Evolutionary conservation across 2,797 vertebrate genomes (phyloP).

Genomic region (Triplophysa yarkandensis): DNA sequence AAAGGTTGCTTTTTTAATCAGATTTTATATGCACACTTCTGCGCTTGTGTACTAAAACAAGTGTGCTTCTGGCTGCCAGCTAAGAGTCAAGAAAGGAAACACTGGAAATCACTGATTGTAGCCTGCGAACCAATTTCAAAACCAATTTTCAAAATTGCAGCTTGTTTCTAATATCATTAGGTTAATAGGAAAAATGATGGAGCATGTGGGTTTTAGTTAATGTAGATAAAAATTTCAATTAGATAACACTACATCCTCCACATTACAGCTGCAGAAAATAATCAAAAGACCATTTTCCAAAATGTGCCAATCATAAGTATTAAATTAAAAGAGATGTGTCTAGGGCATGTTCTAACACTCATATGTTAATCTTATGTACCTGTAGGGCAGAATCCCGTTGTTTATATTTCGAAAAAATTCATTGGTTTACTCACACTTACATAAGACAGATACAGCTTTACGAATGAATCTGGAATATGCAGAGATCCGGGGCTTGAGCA

Average conservation of each 20-base stretch:
- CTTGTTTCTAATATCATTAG: constrained; percentile 18
- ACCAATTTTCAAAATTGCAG: not conserved
- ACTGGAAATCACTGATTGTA: not conserved
- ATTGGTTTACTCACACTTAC: too few relatives aligned
- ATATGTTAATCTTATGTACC: too few relatives aligned
- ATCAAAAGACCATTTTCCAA: too few relatives aligned
- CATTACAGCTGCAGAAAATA: too few relatives aligned
- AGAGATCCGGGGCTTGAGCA: too few relatives aligned
- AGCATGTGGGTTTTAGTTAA: not conserved
- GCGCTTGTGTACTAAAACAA: not conserved
- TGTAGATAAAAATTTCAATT: not conserved
- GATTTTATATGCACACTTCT: constrained; percentile 17
- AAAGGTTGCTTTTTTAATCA: not conserved
- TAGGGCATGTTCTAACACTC: too few relatives aligned
- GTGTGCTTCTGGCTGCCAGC: not conserved
- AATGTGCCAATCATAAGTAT: too few relatives aligned
- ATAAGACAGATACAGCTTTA: too few relatives aligned
- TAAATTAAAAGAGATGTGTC: too few relatives aligned
- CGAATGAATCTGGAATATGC: too few relatives aligned
- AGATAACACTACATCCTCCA: not conserved
- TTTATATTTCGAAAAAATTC: too few relatives aligned
- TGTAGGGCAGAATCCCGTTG: too few relatives aligned
- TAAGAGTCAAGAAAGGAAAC: constrained; percentile 12
- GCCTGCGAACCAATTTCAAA: constrained; percentile 11
- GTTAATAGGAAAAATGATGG: not conserved